phyloP scores from a whole-genome alignment of 2,888 invertebrate species.

The Dorcus parallelipipedus region DNA sequence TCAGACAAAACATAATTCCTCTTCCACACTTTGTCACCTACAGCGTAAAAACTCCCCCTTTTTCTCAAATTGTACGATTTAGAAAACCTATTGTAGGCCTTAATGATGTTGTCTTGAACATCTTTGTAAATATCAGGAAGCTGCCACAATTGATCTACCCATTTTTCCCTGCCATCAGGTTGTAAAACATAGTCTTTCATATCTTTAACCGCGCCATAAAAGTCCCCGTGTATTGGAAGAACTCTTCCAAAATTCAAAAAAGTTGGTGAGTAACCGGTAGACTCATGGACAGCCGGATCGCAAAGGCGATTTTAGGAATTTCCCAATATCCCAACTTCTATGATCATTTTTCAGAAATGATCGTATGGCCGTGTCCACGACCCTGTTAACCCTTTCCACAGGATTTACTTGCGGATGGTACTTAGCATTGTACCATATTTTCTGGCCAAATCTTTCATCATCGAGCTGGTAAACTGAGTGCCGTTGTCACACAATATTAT shows the following conservation, averaged over 20 bases:
- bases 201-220: background rate
- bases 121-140: conserved; percentile 3
- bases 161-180: background rate
- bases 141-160: background rate
- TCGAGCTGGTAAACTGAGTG: background rate
- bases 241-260: conserved; percentile 17
- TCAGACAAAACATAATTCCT: conserved; percentile 20
- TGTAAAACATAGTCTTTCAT: background rate
- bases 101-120: background rate
- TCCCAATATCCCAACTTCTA: conserved; percentile 13
- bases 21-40: conserved; percentile 25
- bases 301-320: conserved; percentile 16
- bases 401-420: conserved; percentile 14
- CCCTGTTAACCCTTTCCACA: conserved; percentile 15
- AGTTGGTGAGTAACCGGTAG: conserved; percentile 15
- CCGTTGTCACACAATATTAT: background rate
- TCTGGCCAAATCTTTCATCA: background rate
- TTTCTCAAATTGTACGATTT: conserved; percentile 22
- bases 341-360: conserved; percentile 15
- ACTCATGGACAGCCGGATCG: conserved; percentile 17
- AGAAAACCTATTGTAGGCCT: background rate
- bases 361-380: conserved; percentile 12
- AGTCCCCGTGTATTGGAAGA: background rate
- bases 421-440: conserved; percentile 1
- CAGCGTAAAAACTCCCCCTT: conserved; percentile 14